These are phyloP conservation scores for Paraplagusia blochii DNA, from an alignment of 2,113 vertebrate genomes.

Conservation along the genomic window DNA sequence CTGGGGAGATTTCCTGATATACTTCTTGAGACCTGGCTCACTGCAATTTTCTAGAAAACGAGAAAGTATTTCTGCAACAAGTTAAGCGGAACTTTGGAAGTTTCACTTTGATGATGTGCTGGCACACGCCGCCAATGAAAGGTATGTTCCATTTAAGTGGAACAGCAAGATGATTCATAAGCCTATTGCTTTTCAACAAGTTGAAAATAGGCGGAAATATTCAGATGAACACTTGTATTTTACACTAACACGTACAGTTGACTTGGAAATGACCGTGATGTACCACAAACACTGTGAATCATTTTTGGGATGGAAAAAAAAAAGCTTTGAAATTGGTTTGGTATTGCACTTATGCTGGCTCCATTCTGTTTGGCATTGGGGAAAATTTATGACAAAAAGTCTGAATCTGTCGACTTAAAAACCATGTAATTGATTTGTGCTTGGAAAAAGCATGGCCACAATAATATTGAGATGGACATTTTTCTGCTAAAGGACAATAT, in stretches of 20 bases:
- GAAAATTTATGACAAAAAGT: slow-evolving; percentile 60
- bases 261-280: slow-evolving; percentile 59
- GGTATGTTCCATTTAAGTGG: slow-evolving; percentile 75
- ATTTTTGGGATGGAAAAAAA: slow-evolving; percentile 41
- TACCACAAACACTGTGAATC: slow-evolving; percentile 53
- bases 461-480: slow-evolving; percentile 70
- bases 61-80: slow-evolving; percentile 75
- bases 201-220: slow-evolving; percentile 61
- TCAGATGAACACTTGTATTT: slow-evolving; percentile 52
- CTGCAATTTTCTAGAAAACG: slow-evolving; percentile 75
- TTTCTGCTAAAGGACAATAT: slow-evolving; percentile 59
- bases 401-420: slow-evolving; percentile 69
- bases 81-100: slow-evolving; percentile 77
- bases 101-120: slow-evolving; percentile 75
- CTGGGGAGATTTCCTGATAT: slow-evolving; percentile 74
- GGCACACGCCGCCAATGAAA: slow-evolving; percentile 64
- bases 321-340: slow-evolving; percentile 56
- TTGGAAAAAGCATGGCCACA: slow-evolving; percentile 73
- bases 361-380: slow-evolving; percentile 63
- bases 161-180: slow-evolving; percentile 67
- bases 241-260: slow-evolving; percentile 51
- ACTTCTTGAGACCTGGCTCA: slow-evolving; percentile 69
- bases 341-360: slow-evolving; percentile 45
- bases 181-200: slow-evolving; percentile 68
- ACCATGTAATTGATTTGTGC: slow-evolving; percentile 76